Percentiles rank a stretch among this genome's conserved stretches.
These are phyloP conservation scores for Cettia cetti DNA, from an alignment of 2,113 vertebrate genomes.

Conservation along the genomic window DNA sequence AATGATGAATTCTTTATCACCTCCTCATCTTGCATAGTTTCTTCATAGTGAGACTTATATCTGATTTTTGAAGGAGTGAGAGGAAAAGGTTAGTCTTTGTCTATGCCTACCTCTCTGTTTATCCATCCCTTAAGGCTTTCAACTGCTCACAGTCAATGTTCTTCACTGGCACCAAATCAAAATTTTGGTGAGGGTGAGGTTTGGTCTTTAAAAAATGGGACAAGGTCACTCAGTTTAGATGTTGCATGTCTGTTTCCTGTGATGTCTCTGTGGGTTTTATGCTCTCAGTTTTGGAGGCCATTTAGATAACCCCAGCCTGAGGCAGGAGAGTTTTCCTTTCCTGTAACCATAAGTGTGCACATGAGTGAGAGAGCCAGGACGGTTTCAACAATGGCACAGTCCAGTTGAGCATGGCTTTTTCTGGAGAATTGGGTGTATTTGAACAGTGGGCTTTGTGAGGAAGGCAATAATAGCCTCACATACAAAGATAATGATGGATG, in stretches of 20 bases:
- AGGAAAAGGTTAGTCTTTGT: neutral
- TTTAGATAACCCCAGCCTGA: neutral
- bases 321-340: neutral
- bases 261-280: neutral
- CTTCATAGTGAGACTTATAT: neutral
- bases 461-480: neutral
- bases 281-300: neutral
- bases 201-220: neutral
- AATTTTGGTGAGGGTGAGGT: neutral
- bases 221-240: neutral
- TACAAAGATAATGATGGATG: conserved; percentile 64
- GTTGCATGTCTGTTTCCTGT: neutral
- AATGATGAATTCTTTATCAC: conserved; percentile 17
- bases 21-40: neutral
- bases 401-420: neutral
- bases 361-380: neutral
- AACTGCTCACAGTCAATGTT: neutral
- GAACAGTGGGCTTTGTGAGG: conserved; percentile 49
- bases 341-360: neutral
- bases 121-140: neutral
- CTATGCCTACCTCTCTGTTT: neutral
- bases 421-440: conserved; percentile 31
- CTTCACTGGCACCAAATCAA: neutral
- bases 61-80: neutral
- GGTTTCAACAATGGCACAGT: neutral